Evolutionary conservation across 2,113 vertebrate species (phyloP).

Genomic region (Gymnarchus niloticus): DNA sequence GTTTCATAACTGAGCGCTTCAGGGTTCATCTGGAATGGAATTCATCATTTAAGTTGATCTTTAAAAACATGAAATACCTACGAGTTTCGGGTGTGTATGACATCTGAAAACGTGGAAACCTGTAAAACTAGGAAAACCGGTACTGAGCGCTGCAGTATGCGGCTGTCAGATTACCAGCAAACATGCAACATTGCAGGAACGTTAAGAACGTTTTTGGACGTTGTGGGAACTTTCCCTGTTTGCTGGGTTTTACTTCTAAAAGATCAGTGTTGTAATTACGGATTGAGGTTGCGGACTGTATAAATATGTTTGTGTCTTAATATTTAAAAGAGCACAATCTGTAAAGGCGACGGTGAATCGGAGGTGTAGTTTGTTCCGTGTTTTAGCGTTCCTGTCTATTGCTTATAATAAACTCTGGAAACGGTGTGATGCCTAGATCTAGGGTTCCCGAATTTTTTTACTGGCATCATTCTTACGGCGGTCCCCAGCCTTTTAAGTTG

Average conservation of each 20-base stretch:
- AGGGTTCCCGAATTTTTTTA: no score
- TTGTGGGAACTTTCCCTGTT: no score
- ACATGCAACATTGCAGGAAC: no score
- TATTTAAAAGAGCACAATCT: neutral
- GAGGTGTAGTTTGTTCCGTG: neutral
- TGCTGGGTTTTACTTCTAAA: neutral
- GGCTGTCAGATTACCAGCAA: no score
- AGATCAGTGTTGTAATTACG: neutral
- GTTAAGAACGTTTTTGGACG: no score
- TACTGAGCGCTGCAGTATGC: neutral
- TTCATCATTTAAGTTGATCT: neutral
- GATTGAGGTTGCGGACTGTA: no score
- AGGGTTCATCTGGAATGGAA: no score
- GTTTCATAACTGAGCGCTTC: neutral
- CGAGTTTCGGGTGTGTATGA: neutral
- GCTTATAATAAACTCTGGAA: neutral
- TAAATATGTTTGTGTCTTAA: neutral
- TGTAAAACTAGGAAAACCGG: conserved; percentile 10
- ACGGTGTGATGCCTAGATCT: neutral
- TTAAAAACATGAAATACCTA: no score
- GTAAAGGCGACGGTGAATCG: no score
- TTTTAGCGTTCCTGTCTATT: neutral
- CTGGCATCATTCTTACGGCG: no score
- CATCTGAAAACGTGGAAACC: neutral
- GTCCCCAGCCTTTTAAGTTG: no score